Percentiles rank a stretch among this genome's conserved stretches.
phyloP scores from a whole-genome alignment of 2,113 vertebrate genomes.

The Sphaerodactylus townsendi region DNA sequence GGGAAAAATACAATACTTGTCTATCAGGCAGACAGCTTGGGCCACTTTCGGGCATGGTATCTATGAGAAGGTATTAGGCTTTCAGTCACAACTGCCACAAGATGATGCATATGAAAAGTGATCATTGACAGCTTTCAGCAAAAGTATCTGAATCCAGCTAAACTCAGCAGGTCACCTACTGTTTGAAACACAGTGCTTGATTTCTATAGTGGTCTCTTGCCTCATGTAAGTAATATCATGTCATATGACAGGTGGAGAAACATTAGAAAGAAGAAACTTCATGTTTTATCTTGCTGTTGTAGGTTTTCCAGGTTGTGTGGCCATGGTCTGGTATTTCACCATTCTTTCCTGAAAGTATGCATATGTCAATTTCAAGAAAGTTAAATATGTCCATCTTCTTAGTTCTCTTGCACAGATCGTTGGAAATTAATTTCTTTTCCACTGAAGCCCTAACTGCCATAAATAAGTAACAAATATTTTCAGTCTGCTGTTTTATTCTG shows the following conservation, averaged over 20 bases:
- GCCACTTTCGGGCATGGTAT: not conserved
- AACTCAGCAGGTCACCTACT: not conserved
- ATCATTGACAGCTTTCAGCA: slow-evolving; percentile 15
- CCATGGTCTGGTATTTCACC: too few relatives aligned
- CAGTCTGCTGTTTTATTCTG: too few relatives aligned
- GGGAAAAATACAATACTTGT: slow-evolving; percentile 1
- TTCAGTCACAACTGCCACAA: slow-evolving; percentile 29
- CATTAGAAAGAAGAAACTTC: not conserved
- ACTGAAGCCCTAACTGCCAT: too few relatives aligned
- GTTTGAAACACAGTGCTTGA: slow-evolving; percentile 19
- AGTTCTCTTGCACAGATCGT: too few relatives aligned
- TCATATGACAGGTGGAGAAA: not conserved
- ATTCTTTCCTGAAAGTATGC: too few relatives aligned
- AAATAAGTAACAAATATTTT: too few relatives aligned
- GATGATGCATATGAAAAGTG: slow-evolving; percentile 1
- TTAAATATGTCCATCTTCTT: too few relatives aligned
- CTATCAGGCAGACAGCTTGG: not conserved
- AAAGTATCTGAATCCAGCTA: slow-evolving; percentile 7
- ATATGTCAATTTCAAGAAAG: too few relatives aligned
- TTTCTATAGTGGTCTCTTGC: slow-evolving; percentile 29
- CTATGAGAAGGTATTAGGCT: slow-evolving; percentile 29
- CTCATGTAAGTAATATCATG: not conserved
- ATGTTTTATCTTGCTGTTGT: not conserved
- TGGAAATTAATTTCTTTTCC: too few relatives aligned
- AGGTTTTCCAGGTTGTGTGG: too few relatives aligned